Evolutionary conservation across 2,113 vertebrate species (phyloP).

Genomic region (Anseranas semipalmata): DNA sequence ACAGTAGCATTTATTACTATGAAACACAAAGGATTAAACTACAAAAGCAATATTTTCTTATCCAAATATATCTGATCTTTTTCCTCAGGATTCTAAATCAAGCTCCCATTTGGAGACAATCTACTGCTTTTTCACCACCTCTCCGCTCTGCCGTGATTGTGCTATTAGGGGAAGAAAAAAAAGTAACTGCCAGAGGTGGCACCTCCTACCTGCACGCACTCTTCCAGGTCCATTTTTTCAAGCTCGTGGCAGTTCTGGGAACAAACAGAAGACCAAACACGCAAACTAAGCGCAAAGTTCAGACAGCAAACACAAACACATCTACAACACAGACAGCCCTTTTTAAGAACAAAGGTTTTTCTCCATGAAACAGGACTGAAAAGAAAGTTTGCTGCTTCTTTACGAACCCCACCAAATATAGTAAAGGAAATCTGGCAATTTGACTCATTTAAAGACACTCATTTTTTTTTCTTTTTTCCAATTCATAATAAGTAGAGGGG

Average conservation of each 20-base stretch:
- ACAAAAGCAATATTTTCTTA: neutral
- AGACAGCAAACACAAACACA: neutral
- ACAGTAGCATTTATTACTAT: rapidly evolving
- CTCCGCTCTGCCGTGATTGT: neutral
- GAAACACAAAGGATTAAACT: neutral
- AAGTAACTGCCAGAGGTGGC: neutral
- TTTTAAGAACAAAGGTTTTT: neutral
- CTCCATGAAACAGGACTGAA: neutral
- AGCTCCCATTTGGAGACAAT: neutral
- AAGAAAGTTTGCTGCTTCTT: neutral
- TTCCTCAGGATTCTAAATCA: neutral
- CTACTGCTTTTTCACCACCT: neutral
- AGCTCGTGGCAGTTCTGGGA: constrained; percentile 96
- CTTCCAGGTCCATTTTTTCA: constrained; percentile 99
- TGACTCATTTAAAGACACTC: neutral
- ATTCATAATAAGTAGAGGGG: neutral
- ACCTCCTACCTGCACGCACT: constrained; percentile 92
- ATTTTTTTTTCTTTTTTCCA: neutral
- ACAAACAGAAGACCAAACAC: neutral
- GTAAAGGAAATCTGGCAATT: neutral
- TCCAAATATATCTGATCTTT: neutral
- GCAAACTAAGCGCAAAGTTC: neutral
- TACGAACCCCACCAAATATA: rapidly evolving
- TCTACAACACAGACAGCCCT: rapidly evolving
- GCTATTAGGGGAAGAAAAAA: neutral